These are phyloP conservation scores for Glandiceps talaboti DNA, from an alignment of 53 echinoderm and acorn worm genomes.

Conservation along the genomic window DNA sequence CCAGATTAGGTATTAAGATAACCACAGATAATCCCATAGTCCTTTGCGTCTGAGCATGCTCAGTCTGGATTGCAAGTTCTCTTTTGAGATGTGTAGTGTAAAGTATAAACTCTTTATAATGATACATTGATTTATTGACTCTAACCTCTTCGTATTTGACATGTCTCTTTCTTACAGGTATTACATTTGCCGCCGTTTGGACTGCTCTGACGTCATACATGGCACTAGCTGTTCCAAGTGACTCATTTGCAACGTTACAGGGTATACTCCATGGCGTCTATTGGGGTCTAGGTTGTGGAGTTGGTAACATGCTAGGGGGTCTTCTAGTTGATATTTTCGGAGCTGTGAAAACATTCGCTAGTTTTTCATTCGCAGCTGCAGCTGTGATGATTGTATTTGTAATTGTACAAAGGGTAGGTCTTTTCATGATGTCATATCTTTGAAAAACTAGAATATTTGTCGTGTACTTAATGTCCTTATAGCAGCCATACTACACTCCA, in stretches of 20 bases:
- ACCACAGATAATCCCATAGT: too few relatives aligned
- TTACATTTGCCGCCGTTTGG: constrained; percentile 51
- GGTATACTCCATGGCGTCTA: constrained; percentile 49
- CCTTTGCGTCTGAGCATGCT: too few relatives aligned
- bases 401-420: constrained; percentile 35
- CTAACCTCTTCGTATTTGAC: too few relatives aligned
- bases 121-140: too few relatives aligned
- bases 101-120: too few relatives aligned
- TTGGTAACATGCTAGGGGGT: constrained; percentile 46
- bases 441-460: not conserved
- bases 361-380: constrained; percentile 29
- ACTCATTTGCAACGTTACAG: constrained; percentile 44
- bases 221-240: constrained; percentile 31
- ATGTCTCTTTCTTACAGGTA: too few relatives aligned
- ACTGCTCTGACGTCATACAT: constrained; percentile 51
- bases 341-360: constrained; percentile 41
- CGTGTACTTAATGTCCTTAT: not conserved
- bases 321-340: constrained; percentile 37
- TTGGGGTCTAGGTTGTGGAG: constrained; percentile 54
- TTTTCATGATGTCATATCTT: not conserved
- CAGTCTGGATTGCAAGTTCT: too few relatives aligned
- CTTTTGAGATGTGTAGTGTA: too few relatives aligned
- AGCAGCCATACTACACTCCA: not conserved
- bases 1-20: too few relatives aligned
- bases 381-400: constrained; percentile 34